Percentiles rank a stretch among this genome's conserved stretches.
phyloP scores from a whole-genome alignment of 2,797 vertebrate genomes.

The Gephyroberyx darwinii region DNA sequence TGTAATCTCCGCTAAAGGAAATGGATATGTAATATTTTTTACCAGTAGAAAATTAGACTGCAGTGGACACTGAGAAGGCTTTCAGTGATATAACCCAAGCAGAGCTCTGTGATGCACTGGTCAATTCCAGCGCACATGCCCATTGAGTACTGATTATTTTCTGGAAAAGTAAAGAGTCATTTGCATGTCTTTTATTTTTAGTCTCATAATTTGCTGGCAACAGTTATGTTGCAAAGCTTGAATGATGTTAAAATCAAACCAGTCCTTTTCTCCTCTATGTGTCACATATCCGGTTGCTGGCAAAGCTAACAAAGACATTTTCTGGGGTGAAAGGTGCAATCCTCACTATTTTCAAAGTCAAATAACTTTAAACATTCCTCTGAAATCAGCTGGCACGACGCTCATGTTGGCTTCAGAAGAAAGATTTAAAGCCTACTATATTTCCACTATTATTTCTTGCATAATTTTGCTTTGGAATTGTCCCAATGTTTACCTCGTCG shows the following conservation, averaged over 20 bases:
- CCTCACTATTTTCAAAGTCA: too few species aligned
- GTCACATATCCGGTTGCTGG: neutral
- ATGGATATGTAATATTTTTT: conserved; percentile 1
- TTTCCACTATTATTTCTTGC: too few species aligned
- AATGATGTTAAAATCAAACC: neutral
- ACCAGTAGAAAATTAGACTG: neutral
- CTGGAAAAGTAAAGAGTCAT: neutral
- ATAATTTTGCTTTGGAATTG: too few species aligned
- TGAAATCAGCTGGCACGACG: too few species aligned
- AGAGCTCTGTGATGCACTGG: neutral
- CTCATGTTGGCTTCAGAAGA: too few species aligned
- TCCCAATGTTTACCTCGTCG: too few species aligned
- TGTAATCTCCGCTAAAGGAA: conserved; percentile 36
- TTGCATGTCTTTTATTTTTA: neutral
- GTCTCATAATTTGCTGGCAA: neutral
- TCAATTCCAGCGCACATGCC: neutral
- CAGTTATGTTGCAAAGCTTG: neutral
- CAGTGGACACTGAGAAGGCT: neutral
- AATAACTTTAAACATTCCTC: too few species aligned
- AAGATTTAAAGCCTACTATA: too few species aligned
- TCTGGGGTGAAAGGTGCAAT: neutral
- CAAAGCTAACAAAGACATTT: neutral
- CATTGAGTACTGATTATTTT: neutral
- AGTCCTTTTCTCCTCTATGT: neutral
- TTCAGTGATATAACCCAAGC: neutral